Conservation (phyloP, 2,113 vertebrate genomes). For the Chiloscyllium plagiosum region DNA sequence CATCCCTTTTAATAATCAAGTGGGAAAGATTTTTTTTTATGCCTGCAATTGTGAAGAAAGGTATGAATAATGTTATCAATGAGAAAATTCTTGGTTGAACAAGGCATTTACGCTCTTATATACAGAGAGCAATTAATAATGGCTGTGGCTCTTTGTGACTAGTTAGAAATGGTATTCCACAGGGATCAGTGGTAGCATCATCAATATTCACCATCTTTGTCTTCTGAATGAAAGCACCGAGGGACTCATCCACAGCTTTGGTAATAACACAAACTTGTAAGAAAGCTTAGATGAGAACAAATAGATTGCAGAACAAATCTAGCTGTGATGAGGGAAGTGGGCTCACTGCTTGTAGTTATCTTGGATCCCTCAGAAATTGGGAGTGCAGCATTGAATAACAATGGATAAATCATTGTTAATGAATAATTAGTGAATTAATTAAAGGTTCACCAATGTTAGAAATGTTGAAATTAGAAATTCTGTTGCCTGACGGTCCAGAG, state of each 20-base stretch:
- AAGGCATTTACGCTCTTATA: neutral
- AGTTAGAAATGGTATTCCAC: neutral
- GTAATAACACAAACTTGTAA: neutral
- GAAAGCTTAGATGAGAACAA: slow-evolving; percentile 3
- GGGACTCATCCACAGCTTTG: neutral
- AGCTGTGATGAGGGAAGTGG: no score
- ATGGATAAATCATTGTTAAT: no score
- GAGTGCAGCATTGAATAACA: no score
- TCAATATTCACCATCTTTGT: neutral
- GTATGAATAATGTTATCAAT: neutral
- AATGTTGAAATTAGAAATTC: no score
- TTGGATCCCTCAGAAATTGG: no score
- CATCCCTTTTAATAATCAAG: neutral
- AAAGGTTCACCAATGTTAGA: no score
- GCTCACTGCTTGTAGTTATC: no score
- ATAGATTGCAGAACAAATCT: neutral
- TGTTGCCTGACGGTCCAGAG: no score
- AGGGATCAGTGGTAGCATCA: neutral
- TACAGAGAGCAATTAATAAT: neutral
- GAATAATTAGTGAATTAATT: no score
- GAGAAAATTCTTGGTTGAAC: neutral
- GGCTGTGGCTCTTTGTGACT: neutral
- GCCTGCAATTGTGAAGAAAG: neutral
- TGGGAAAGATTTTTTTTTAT: neutral
- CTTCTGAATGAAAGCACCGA: neutral